Evolutionary conservation across 2,113 vertebrate species (phyloP).

Genomic region (Microcebus tavaratra): DNA sequence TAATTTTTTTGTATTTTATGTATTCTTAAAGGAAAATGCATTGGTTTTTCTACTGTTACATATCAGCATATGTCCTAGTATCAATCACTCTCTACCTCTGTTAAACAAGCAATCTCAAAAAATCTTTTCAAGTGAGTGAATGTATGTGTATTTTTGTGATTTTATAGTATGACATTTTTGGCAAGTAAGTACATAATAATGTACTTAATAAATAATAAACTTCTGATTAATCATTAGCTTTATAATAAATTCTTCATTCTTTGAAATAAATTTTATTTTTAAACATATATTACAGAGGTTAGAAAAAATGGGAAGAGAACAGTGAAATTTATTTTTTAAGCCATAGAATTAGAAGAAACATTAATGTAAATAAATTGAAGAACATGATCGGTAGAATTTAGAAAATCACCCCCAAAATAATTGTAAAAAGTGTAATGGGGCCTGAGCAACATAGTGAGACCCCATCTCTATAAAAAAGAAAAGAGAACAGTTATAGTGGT

Average conservation of each 20-base stretch:
- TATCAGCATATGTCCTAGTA: neutral
- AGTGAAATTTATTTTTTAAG: neutral
- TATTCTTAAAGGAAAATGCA: neutral
- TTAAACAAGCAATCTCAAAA: neutral
- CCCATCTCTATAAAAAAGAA: too few species aligned
- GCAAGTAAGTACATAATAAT: neutral
- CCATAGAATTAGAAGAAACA: neutral
- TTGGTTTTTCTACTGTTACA: neutral
- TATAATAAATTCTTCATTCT: neutral
- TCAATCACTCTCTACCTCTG: neutral
- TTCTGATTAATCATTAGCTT: neutral
- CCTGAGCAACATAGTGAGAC: too few species aligned
- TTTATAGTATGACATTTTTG: neutral
- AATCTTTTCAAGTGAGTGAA: neutral
- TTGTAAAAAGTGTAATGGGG: neutral
- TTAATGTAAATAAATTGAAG: neutral
- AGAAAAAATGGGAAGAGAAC: neutral
- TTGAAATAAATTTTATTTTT: neutral
- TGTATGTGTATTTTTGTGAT: neutral
- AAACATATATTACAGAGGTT: neutral
- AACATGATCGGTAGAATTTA: neutral
- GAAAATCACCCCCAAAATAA: neutral
- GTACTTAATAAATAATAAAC: neutral
- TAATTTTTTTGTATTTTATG: neutral
- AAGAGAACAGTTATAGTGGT: too few species aligned